phyloP scores from a whole-genome alignment of 2,888 invertebrate species.

The Cerastis rubricosa region DNA sequence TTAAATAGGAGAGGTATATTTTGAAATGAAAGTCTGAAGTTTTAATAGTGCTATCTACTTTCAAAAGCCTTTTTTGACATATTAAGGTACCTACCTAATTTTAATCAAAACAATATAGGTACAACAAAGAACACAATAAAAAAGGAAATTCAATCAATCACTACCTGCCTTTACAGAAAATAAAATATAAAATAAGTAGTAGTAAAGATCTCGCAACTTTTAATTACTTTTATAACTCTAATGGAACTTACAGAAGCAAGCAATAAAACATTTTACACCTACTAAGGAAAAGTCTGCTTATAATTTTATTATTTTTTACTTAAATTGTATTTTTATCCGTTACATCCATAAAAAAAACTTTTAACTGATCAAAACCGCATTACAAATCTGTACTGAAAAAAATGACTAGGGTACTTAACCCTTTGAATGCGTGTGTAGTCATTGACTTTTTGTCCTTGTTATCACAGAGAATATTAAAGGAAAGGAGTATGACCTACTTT shows the following conservation, averaged over 20 bases:
- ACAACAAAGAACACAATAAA: neutral
- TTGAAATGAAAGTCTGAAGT: too few species aligned
- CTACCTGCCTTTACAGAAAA: constrained; percentile 1
- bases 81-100: too few species aligned
- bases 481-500: neutral
- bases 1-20: too few species aligned
- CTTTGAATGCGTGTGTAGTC: neutral
- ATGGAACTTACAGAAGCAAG: constrained; percentile 42
- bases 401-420: neutral
- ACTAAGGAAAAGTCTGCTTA: constrained; percentile 4
- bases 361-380: neutral
- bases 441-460: neutral
- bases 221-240: constrained; percentile 36
- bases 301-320: constrained; percentile 16
- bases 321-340: constrained; percentile 31
- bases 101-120: neutral
- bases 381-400: neutral
- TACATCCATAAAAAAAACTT: neutral
- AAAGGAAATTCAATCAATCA: constrained; percentile 5
- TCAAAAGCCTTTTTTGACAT: too few species aligned
- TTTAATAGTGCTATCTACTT: too few species aligned
- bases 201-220: constrained; percentile 12
- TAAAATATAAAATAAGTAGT: constrained; percentile 9
- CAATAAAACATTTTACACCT: constrained; percentile 33
- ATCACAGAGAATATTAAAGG: neutral